Base-by-base conservation (phyloP, 2,113 vertebrate species). In the Propithecus coquereli region DNA sequence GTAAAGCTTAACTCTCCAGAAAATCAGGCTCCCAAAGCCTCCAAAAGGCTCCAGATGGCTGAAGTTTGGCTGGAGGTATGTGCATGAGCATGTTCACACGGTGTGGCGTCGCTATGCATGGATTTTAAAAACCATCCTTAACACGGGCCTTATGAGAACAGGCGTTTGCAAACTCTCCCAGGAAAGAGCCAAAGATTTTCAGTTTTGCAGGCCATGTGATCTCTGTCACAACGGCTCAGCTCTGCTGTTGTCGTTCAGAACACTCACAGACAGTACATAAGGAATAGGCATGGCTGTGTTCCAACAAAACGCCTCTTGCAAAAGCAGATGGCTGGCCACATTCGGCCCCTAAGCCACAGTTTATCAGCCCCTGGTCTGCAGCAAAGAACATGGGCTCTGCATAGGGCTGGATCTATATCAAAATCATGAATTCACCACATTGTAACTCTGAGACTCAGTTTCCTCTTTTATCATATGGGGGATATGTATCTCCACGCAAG, bases 301-400 rank as follows among this genome's bases (percentile, higher is more conserved):
- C 85, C 92, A 45, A 18, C 2, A 18, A 59, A 66, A 43, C 52
- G 20, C 22, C 52, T 52, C 27, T 32, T n/a, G 12, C 16, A 16
- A 45, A 68, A 25, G 16, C 61, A 88, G 92, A 79, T 34, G 32
- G 73, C 30, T 12, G 57, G 40, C 57, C 3, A 0, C 5, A 7
- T 2, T 2, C 3, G 54, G 79, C 52, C 82, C 18, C 0, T 6
- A 30, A 14, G 52, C 54, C 11, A 0, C 0, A 2, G 18, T 5
- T 25, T 30, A 63, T 68, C 65, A 50, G 30, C 2, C 8, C 6
- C 17, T 9, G 34, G 50, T n/a, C 89, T 40, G 61, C 34, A 68
- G 32, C 66, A 68, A 73, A 76, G 71, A 47, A 20, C 7, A 1
- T 0, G 27, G 66, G n/a, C 90, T 79, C 81, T 6, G 14, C 34